phyloP scores from a whole-genome alignment of 2,888 invertebrate genomes.

The Ashinkailepas kermadecensis region DNA sequence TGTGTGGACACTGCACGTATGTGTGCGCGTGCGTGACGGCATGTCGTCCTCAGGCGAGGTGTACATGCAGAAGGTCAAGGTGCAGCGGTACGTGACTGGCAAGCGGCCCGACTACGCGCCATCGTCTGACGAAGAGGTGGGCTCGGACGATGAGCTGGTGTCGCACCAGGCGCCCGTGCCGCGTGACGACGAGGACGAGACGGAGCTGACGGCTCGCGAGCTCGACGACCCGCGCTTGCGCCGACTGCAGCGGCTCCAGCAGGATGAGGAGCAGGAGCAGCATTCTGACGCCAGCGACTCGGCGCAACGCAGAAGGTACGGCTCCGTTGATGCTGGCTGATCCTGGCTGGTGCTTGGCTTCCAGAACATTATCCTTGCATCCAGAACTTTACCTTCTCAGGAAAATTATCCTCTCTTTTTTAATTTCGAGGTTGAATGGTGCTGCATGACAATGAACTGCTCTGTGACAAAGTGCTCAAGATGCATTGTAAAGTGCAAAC shows the following conservation, averaged over 20 bases:
- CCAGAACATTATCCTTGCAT: too few species aligned
- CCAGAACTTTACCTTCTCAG: too few species aligned
- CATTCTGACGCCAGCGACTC: constrained; percentile 50
- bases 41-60: not conserved
- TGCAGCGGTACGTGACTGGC: constrained; percentile 94
- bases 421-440: too few species aligned
- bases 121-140: constrained; percentile 73
- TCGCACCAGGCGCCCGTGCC: constrained; percentile 35
- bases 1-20: too few species aligned
- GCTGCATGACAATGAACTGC: too few species aligned
- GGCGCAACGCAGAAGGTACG: constrained; percentile 13
- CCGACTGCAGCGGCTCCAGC: constrained; percentile 43
- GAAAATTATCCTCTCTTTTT: too few species aligned
- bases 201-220: constrained; percentile 44
- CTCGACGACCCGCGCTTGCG: constrained; percentile 42
- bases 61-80: constrained; percentile 66
- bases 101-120: constrained; percentile 95
- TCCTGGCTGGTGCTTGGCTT: too few species aligned
- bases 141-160: constrained; percentile 36
- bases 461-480: too few species aligned
- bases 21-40: too few species aligned
- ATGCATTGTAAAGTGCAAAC: too few species aligned
- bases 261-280: constrained; percentile 24
- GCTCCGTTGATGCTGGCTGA: not conserved
- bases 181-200: constrained; percentile 37